Conservation (phyloP, 2,113 vertebrate species). For the Marcusenius ussheri region DNA sequence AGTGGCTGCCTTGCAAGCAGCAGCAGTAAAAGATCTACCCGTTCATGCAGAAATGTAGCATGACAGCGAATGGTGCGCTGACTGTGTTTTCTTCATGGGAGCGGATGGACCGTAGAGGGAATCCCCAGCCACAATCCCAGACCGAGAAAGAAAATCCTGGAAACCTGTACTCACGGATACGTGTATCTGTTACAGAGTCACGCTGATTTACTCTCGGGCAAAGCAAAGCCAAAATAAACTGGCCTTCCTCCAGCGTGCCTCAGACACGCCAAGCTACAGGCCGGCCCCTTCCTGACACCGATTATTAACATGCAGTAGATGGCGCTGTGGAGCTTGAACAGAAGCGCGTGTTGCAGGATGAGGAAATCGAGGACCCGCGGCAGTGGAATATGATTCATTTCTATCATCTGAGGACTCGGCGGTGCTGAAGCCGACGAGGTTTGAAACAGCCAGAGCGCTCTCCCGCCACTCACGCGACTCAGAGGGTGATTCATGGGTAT, state of each 20-base stretch:
- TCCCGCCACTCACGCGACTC: not conserved
- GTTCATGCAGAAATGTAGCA: not conserved
- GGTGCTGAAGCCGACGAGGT: not conserved
- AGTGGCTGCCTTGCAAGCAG: not conserved
- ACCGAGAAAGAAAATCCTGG: not conserved
- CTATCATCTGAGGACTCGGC: not conserved
- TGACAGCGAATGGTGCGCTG: not conserved
- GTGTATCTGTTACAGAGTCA: not conserved
- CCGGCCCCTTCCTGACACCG: not conserved
- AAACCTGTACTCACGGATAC: not conserved
- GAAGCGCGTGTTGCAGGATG: not conserved
- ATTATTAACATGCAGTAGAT: not conserved
- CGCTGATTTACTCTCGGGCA: not conserved
- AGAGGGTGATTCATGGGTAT: not conserved
- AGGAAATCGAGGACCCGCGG: not conserved
- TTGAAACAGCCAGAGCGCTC: not conserved
- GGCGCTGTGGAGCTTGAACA: constrained; percentile 5
- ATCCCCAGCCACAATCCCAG: not conserved
- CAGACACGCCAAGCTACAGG: not conserved
- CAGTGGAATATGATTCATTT: not conserved
- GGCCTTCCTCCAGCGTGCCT: not conserved
- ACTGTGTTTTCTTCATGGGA: not conserved
- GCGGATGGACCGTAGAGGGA: not conserved
- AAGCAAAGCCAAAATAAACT: not conserved
- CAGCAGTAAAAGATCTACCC: not conserved